phyloP scores from a whole-genome alignment of 2,113 vertebrate species.

The Bufo gargarizans region DNA sequence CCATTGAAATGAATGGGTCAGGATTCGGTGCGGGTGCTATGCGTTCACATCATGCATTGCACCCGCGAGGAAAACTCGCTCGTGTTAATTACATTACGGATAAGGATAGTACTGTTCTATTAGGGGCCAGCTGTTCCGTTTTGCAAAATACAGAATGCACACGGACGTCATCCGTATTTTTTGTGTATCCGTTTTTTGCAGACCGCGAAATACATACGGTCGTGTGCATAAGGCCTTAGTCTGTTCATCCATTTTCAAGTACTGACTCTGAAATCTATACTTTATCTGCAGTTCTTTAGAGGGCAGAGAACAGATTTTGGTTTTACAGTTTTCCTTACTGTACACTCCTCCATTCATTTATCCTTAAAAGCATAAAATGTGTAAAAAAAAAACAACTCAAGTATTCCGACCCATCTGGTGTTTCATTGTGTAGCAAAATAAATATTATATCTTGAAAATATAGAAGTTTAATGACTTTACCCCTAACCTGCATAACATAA shows the following conservation, averaged over 20 bases:
- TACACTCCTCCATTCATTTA: neutral
- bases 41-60: no score
- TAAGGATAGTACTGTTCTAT: no score
- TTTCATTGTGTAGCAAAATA: constrained; percentile 30
- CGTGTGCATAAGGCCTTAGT: neutral
- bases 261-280: neutral
- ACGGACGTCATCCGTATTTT: no score
- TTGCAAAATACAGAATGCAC: no score
- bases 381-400: neutral
- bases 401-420: constrained; percentile 21
- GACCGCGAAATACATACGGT: no score
- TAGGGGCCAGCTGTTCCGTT: no score
- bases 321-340: neutral
- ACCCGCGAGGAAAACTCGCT: no score
- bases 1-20: no score
- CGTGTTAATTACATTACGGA: no score
- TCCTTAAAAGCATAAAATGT: neutral
- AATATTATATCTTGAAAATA: constrained; percentile 32
- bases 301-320: neutral
- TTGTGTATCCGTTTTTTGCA: no score
- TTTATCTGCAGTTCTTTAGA: neutral
- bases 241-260: neutral
- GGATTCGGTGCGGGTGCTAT: no score
- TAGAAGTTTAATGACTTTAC: constrained; percentile 37
- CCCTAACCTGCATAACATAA: constrained; percentile 25